Percentiles rank a stretch among this genome's conserved stretches.
These are phyloP conservation scores for Zaprionus taronus DNA, from an alignment of 1,140 invertebrate genomes.

Conservation along the genomic window DNA sequence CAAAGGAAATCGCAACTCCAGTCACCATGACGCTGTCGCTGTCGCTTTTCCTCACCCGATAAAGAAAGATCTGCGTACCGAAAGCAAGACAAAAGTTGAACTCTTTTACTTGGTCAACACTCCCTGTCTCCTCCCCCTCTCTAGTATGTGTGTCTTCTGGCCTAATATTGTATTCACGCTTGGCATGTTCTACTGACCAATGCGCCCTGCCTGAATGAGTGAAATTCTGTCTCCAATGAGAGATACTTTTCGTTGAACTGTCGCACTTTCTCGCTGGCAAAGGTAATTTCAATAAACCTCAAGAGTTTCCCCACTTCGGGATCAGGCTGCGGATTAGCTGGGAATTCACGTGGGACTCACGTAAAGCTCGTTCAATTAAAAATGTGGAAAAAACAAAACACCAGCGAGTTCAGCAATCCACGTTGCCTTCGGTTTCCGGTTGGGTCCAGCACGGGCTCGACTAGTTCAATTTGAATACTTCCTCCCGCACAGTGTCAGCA, in stretches of 20 bases:
- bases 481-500: constrained; percentile 65
- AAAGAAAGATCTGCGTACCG: constrained; percentile 18
- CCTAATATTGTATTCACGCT: not conserved
- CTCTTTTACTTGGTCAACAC: constrained; percentile 14
- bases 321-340: constrained; percentile 33
- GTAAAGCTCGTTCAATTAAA: constrained; percentile 64
- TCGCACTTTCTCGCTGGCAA: not conserved
- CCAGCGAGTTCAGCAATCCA: constrained; percentile 32
- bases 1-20: constrained; percentile 34
- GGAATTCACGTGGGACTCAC: constrained; percentile 19
- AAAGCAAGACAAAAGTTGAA: constrained; percentile 12
- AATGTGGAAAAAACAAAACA: constrained; percentile 61
- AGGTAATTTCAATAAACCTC: constrained; percentile 11
- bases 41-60: constrained; percentile 27
- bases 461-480: constrained; percentile 79
- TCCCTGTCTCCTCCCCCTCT: not conserved
- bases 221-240: not conserved
- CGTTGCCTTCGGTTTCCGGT: constrained; percentile 75
- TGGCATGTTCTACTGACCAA: constrained; percentile 6
- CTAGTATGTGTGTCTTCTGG: not conserved
- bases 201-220: not conserved
- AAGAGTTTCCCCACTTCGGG: constrained; percentile 21
- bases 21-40: constrained; percentile 38
- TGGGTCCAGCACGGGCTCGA: constrained; percentile 44
- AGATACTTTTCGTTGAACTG: not conserved